These are phyloP conservation scores for Seira musarum DNA, from an alignment of 2,888 invertebrate species.

Conservation along the genomic window DNA sequence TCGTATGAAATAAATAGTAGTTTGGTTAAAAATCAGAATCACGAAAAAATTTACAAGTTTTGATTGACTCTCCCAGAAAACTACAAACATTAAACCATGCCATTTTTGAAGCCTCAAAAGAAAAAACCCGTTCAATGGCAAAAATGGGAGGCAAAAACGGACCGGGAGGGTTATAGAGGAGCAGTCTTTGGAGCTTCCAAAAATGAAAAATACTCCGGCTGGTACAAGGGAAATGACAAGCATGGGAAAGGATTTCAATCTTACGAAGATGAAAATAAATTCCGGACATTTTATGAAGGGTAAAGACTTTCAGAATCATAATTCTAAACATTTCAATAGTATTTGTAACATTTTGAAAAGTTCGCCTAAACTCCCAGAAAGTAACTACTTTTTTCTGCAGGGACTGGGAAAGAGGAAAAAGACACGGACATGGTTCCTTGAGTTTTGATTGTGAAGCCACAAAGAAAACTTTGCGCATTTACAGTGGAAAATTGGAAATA, in stretches of 20 bases:
- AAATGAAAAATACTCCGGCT: constrained; percentile 66
- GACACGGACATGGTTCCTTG: constrained; percentile 75
- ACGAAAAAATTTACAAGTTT: too few relatives aligned
- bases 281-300: constrained; percentile 77
- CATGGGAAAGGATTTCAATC: constrained; percentile 66
- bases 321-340: too few relatives aligned
- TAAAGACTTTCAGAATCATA: constrained; percentile 6
- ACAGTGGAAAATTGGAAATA: constrained; percentile 65
- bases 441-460: constrained; percentile 56
- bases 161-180: constrained; percentile 65
- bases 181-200: constrained; percentile 63
- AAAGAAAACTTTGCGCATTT: constrained; percentile 59
- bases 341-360: too few relatives aligned
- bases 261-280: constrained; percentile 73
- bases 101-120: constrained; percentile 58
- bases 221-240: constrained; percentile 64
- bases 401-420: constrained; percentile 75
- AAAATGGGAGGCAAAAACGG: constrained; percentile 43
- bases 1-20: too few relatives aligned
- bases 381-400: too few relatives aligned
- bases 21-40: too few relatives aligned
- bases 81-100: too few relatives aligned
- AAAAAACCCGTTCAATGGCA: constrained; percentile 47
- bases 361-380: too few relatives aligned
- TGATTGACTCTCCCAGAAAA: too few relatives aligned